Evolutionary conservation across 2,797 vertebrate species (phyloP), one percentile per base, ranked within the genome.

Genomic region (Kryptolebias ocellatus): DNA sequence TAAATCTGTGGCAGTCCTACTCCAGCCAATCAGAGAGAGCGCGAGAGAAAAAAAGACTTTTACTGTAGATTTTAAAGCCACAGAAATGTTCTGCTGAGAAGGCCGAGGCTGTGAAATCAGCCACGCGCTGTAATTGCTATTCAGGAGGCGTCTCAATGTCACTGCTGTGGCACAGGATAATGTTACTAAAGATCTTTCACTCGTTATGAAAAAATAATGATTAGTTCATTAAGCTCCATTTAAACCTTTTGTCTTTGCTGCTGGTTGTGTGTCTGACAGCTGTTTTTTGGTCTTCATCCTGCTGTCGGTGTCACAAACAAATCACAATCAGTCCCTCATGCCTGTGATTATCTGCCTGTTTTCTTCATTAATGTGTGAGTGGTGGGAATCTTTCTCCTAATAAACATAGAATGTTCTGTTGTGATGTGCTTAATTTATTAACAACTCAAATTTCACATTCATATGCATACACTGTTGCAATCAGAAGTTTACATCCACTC

Each of bases 161-260:
- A 17, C 45, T 17, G 62, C 72, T 46, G 69, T 67, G 75, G 80
- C 66, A 16, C 4, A 2, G 58, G 64, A 70, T 74, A 45, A 76
- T 71, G 31, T 89, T 80, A 72, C 80, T 11, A 16, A 60, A 87
- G 83, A 88, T 87, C 79, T 79, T 82, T 86, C 70, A 65, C 66
- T 83, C 72, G 76, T 58, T 49, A 88, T 87, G n/a, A 86, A 88
- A 86, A 78, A 79, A 83, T 81, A 70, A 89, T 81, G 81, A 78
- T 64, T 72, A 55, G 27, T 74, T 76, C 61, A 46, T 39, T 10
- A 70, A 65, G 77, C 71, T 81, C 60, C 47, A 74, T 86, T 81
- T 78, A 69, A 84, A 87, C 71, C 53, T 28, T 78, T 71, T 72
- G 70, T 81, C 73, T 74, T 65, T 49, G 58, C 54, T 51, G 57